Percentiles rank a stretch among this genome's conserved stretches.
Evolutionary conservation across 2,888 invertebrate species (phyloP).

Genomic region (Myopa testacea): DNA sequence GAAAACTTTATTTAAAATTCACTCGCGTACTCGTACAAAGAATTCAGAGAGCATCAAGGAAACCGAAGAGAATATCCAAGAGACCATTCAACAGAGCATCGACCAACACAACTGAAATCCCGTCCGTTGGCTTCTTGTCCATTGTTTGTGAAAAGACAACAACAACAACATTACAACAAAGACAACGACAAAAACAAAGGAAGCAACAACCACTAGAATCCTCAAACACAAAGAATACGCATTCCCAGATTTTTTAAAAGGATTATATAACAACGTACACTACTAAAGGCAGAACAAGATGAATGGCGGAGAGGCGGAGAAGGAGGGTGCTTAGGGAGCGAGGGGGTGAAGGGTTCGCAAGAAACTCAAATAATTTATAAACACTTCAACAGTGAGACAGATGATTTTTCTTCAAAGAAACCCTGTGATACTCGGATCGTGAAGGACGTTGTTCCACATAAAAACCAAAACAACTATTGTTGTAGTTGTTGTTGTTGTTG

Average conservation of each 20-base stretch:
- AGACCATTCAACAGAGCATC: background rate
- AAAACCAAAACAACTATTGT: background rate
- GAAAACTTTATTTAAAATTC: slow-evolving; percentile 6
- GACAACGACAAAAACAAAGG: background rate
- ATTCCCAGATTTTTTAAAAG: slow-evolving; percentile 3
- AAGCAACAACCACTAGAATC: slow-evolving; percentile 25
- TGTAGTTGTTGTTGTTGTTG: slow-evolving; percentile 7
- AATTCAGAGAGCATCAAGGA: background rate
- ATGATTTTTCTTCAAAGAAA: no score
- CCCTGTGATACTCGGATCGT: no score
- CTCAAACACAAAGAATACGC: slow-evolving; percentile 21
- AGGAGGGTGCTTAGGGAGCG: no score
- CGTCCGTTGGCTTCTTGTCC: background rate
- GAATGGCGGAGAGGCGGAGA: no score
- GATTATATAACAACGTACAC: slow-evolving; percentile 29
- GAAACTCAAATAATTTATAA: background rate
- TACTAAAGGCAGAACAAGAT: background rate
- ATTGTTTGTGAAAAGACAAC: background rate
- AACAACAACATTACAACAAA: background rate
- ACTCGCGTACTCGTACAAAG: background rate
- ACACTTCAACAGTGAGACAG: no score
- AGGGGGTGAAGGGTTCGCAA: background rate
- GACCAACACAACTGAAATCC: background rate
- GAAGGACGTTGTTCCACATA: no score
- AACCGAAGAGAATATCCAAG: background rate